Evolutionary conservation across 2,113 vertebrate genomes (phyloP).

Genomic region (Zapus hudsonius): DNA sequence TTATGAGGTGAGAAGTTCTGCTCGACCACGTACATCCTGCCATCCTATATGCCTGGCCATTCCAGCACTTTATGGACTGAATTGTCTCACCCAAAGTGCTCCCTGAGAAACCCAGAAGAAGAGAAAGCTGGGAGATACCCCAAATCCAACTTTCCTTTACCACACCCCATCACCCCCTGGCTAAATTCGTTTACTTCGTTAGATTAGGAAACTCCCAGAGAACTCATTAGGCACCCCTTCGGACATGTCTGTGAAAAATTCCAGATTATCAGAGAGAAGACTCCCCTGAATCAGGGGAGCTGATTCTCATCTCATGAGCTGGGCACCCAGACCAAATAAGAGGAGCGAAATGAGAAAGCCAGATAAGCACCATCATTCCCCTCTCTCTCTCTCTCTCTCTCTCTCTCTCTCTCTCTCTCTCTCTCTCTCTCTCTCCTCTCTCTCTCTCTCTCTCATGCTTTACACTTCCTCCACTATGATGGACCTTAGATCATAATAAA

Average conservation of each 20-base stretch:
- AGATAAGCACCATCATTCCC: too few relatives aligned
- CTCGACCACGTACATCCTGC: neutral
- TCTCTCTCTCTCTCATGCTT: too few relatives aligned
- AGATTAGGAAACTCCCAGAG: neutral
- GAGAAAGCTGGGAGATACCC: neutral
- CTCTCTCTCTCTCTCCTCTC: neutral
- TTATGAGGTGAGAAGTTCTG: too few relatives aligned
- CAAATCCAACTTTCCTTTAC: neutral
- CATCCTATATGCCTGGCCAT: neutral
- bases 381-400: neutral
- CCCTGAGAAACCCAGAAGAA: slow-evolving; percentile 1
- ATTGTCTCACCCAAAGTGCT: neutral
- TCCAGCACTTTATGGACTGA: neutral
- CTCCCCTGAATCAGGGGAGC: neutral
- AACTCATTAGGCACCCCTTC: neutral
- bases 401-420: too few relatives aligned
- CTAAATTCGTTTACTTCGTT: neutral
- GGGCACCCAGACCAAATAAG: too few relatives aligned
- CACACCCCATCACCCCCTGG: neutral
- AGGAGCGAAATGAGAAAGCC: too few relatives aligned
- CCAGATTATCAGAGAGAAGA: neutral
- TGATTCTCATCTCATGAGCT: neutral
- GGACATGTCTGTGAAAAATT: neutral
- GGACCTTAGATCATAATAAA: neutral
- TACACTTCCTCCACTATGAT: neutral